These are phyloP conservation scores for Drosophila sordidapex DNA, from an alignment of 2,888 invertebrate genomes.

Conservation along the genomic window DNA sequence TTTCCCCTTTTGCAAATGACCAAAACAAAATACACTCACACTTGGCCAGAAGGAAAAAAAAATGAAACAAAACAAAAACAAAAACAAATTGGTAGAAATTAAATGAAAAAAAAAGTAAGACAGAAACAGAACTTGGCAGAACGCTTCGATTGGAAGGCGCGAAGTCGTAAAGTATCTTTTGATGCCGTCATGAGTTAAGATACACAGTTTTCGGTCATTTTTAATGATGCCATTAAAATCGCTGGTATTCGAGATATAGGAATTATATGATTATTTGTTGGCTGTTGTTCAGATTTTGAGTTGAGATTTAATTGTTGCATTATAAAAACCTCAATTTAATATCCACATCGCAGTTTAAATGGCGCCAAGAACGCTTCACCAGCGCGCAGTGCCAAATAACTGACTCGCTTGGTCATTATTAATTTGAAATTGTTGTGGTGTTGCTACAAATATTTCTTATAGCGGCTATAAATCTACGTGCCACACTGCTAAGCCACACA, in stretches of 20 bases:
- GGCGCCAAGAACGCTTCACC: slow-evolving; percentile 64
- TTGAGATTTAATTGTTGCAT: slow-evolving; percentile 60
- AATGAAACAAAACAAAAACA: slow-evolving; percentile 13
- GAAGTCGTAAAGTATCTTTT: slow-evolving; percentile 65
- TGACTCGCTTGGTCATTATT: slow-evolving; percentile 48
- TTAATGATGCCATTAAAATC: slow-evolving; percentile 71
- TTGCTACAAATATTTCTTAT: slow-evolving; percentile 63
- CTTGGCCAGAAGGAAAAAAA: slow-evolving; percentile 11
- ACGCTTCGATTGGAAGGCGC: slow-evolving; percentile 57
- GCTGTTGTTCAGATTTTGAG: slow-evolving; percentile 45
- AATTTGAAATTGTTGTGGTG: slow-evolving; percentile 38
- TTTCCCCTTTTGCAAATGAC: slow-evolving; percentile 43
- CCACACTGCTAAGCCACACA: slow-evolving; percentile 19
- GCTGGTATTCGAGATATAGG: slow-evolving; percentile 28
- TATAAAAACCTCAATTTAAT: slow-evolving; percentile 55
- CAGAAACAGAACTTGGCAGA: slow-evolving; percentile 28
- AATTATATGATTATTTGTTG: slow-evolving; percentile 6
- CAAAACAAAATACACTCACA: slow-evolving; percentile 15
- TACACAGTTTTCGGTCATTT: slow-evolving; percentile 45
- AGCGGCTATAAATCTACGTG: slow-evolving; percentile 55
- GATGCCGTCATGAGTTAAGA: slow-evolving; percentile 69
- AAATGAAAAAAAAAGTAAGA: slow-evolving; percentile 20
- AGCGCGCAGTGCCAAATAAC: slow-evolving; percentile 12
- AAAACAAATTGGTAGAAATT: slow-evolving; percentile 25
- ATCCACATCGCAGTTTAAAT: slow-evolving; percentile 62